Percentiles rank a stretch among this genome's conserved stretches.
phyloP scores from a whole-genome alignment of 2,888 invertebrate genomes.

The Epicampocera succincta region DNA sequence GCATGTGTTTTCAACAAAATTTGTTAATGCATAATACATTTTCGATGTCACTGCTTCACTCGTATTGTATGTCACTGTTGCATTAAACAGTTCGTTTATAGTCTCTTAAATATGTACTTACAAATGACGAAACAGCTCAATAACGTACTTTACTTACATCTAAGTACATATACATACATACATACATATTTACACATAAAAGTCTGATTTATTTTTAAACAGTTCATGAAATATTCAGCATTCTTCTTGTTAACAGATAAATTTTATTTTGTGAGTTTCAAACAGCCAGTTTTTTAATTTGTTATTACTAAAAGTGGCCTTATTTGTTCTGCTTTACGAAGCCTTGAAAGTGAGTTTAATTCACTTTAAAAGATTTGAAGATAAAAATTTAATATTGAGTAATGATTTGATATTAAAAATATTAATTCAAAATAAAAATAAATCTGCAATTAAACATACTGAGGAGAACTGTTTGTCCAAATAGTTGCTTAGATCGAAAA shows the following conservation, averaged over 20 bases:
- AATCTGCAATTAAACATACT: neutral
- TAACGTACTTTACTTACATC: too few relatives aligned
- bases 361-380: slow-evolving; percentile 6
- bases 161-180: too few relatives aligned
- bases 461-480: too few relatives aligned
- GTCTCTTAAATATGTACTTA: neutral
- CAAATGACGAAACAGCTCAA: neutral
- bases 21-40: slow-evolving; percentile 18
- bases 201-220: slow-evolving; percentile 23
- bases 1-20: slow-evolving; percentile 2
- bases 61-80: neutral
- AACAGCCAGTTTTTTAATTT: slow-evolving; percentile 14
- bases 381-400: neutral
- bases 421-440: neutral
- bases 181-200: too few relatives aligned
- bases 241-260: slow-evolving; percentile 5
- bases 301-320: slow-evolving; percentile 17
- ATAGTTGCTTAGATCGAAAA: too few relatives aligned
- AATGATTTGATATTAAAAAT: neutral
- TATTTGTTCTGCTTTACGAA: slow-evolving; percentile 23
- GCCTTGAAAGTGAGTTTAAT: slow-evolving; percentile 30
- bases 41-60: slow-evolving; percentile 6
- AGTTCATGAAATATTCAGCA: neutral
- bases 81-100: neutral
- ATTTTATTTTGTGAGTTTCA: slow-evolving; percentile 11